phyloP scores from a whole-genome alignment of 1,140 invertebrate genomes.

The Zaprionus africanus region DNA sequence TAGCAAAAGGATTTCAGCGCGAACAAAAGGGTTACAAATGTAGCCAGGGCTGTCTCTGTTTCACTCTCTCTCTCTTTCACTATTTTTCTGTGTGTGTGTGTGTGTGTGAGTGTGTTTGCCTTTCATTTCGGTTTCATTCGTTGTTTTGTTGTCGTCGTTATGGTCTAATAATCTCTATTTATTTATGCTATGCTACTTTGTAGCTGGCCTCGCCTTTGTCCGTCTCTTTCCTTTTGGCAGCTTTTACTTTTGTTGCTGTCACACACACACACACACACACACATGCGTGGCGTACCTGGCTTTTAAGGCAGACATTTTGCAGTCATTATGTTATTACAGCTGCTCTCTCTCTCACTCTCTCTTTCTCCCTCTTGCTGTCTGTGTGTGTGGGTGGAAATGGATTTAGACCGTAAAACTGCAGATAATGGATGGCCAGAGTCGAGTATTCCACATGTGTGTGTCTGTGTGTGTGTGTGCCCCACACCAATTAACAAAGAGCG shows the following conservation, averaged over 20 bases:
- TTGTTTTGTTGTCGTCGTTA: constrained; percentile 62
- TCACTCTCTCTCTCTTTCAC: background rate
- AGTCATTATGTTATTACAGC: constrained; percentile 78
- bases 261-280: constrained; percentile 8
- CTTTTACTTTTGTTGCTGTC: constrained; percentile 55
- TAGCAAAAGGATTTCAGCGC: constrained; percentile 8
- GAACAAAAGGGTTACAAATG: constrained; percentile 44
- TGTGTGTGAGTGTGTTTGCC: constrained; percentile 43
- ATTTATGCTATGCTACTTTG: constrained; percentile 76
- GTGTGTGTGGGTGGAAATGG: constrained; percentile 60
- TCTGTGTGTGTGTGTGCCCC: constrained; percentile 2
- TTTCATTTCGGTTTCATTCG: constrained; percentile 37
- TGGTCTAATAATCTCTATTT: constrained; percentile 83
- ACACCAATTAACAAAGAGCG: constrained; percentile 28
- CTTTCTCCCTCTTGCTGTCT: constrained; percentile 29
- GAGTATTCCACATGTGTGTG: constrained; percentile 1
- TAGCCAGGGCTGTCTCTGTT: constrained; percentile 13
- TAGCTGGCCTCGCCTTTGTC: constrained; percentile 46
- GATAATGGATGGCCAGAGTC: constrained; percentile 59
- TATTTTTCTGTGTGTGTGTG: constrained; percentile 8
- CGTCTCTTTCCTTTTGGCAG: constrained; percentile 42
- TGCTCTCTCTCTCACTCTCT: constrained; percentile 21
- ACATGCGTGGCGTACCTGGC: constrained; percentile 54
- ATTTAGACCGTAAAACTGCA: constrained; percentile 81
- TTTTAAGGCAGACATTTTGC: constrained; percentile 68